phyloP scores from a whole-genome alignment of 2,797 vertebrate genomes.

The Helarctos malayanus region DNA sequence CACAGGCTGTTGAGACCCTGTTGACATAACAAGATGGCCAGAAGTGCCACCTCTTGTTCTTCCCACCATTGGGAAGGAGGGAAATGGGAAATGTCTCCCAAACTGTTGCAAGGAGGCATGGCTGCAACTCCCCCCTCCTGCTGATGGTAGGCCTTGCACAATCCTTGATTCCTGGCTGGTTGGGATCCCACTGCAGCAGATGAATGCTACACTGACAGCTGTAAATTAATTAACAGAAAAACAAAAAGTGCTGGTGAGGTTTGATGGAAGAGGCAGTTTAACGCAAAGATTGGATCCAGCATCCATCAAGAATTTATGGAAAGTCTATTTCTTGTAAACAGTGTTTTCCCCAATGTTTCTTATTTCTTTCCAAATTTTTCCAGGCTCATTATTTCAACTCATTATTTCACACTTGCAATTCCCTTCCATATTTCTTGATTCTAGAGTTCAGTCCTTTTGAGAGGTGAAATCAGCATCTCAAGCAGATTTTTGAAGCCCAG shows the following conservation, averaged over 20 bases:
- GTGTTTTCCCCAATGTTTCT: neutral
- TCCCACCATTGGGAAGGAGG: neutral
- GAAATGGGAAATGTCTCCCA: neutral
- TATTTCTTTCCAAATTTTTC: neutral
- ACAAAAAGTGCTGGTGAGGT: neutral
- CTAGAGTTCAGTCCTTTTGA: conserved; percentile 34
- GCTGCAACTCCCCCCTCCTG: neutral
- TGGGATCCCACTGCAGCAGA: neutral
- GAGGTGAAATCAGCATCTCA: conserved; percentile 13
- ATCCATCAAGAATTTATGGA: neutral
- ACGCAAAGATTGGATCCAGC: neutral
- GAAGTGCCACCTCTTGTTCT: neutral
- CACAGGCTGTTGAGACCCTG: neutral
- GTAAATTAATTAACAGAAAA: neutral
- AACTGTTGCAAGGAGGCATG: neutral
- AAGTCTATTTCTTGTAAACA: neutral
- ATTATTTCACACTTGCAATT: neutral
- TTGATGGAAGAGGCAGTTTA: neutral
- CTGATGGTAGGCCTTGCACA: neutral
- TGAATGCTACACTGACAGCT: neutral
- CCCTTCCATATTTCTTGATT: conserved; percentile 30
- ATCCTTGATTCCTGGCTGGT: neutral
- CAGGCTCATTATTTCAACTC: neutral
- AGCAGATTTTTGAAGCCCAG: neutral
- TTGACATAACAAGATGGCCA: neutral